Evolutionary conservation across 2,797 vertebrate genomes (phyloP), one percentile per base, ranked within the genome.

Genomic region (Taenioides sp.): DNA sequence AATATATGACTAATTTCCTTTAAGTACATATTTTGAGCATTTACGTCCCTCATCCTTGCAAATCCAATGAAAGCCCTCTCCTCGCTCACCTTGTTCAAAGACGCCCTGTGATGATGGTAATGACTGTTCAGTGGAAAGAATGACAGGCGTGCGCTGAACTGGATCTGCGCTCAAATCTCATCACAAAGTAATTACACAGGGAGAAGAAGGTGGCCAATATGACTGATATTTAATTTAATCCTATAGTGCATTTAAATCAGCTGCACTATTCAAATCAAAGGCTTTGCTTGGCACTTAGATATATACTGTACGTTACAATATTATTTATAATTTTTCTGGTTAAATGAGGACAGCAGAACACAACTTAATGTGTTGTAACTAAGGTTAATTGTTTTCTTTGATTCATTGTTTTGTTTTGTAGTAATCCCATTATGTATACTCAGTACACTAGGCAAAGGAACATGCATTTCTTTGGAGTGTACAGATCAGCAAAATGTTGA

Each of bases 71-170:
- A 37, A 70, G 80, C 74, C 79, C 74, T 70, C 66, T 63, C 10
- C 9, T 60, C 9, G 31, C 74, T 37, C 3, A 1, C 27, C 67
- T 55, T 79, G 68, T 28, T 83, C 31, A 31, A 37, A 79, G 76
- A 67, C 55, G 31, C 65, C 64, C 59, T 52, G 25, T 11, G 49
- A 64, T 77, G 76, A 78, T 69, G 58, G 76, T 77, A 76, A 78
- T 69, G 71, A 77, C 27, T 75, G 58, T 70, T 70, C 59, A 83
- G 49, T 66, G 71, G 73, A 27, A 67, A 77, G 78, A 54, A 65
- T 78, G 67, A 78, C 62, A 49, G 77, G 64, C 60, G 59, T 61
- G 66, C 59, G 43, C 55, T 70, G 71, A 60, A 65, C 65, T 58
- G 60, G 22, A 67, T 73, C 57, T 25, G 67, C 55, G 49, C 62